phyloP scores from a whole-genome alignment of 2,888 invertebrate genomes.

The Drosophila koepferae region DNA sequence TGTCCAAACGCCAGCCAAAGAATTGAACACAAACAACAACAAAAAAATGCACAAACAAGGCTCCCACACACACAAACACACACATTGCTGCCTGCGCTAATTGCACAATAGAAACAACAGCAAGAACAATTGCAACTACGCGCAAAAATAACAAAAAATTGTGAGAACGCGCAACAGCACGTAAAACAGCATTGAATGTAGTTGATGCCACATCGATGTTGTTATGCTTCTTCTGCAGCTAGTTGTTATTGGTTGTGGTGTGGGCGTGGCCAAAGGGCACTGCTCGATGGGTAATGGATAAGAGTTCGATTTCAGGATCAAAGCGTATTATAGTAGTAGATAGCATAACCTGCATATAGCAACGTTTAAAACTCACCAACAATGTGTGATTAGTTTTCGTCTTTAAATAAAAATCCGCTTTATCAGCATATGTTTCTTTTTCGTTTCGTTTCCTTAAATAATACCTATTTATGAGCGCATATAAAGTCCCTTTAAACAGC shows the following conservation, averaged over 20 bases:
- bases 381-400: neutral
- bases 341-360: neutral
- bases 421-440: constrained; percentile 4
- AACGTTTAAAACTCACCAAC: neutral
- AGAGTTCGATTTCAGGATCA: neutral
- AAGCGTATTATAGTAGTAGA: neutral
- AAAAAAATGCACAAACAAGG: constrained; percentile 40
- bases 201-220: constrained; percentile 32
- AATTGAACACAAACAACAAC: constrained; percentile 18
- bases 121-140: constrained; percentile 28
- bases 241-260: neutral
- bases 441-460: neutral
- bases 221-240: constrained; percentile 16
- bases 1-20: constrained; percentile 60
- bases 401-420: constrained; percentile 19
- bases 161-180: constrained; percentile 69
- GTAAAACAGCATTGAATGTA: constrained; percentile 63
- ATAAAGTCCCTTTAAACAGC: constrained; percentile 36
- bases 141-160: constrained; percentile 49
- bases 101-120: constrained; percentile 65
- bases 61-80: constrained; percentile 4
- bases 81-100: constrained; percentile 55
- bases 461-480: constrained; percentile 14
- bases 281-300: neutral
- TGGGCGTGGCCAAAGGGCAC: neutral